phyloP scores from a whole-genome alignment of 2,797 vertebrate genomes.

The Labeo calbasu region DNA sequence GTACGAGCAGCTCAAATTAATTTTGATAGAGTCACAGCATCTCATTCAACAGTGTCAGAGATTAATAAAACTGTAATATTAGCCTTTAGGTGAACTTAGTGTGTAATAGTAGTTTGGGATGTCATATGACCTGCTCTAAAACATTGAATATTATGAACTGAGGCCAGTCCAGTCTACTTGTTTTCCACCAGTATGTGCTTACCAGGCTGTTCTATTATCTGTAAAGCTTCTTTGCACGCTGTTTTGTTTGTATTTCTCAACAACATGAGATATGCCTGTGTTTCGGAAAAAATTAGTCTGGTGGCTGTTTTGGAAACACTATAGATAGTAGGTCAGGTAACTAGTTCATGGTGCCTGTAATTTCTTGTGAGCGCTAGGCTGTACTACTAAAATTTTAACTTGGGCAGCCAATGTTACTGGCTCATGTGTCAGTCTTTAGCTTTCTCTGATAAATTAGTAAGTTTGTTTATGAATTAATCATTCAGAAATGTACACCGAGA shows the following conservation, averaged over 20 bases:
- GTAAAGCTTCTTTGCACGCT: not conserved
- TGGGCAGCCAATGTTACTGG: not conserved
- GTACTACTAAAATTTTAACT: constrained; percentile 23
- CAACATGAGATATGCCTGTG: not conserved
- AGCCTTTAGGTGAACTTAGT: not conserved
- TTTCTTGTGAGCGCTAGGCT: not conserved
- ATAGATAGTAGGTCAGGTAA: constrained; percentile 8
- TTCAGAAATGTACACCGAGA: not conserved
- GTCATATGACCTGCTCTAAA: not conserved
- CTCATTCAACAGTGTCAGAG: not conserved
- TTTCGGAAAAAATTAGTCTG: not conserved
- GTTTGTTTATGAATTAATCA: not conserved
- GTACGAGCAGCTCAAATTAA: not conserved
- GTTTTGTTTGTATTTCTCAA: not conserved
- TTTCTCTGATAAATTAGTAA: constrained; percentile 22
- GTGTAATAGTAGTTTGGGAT: not conserved
- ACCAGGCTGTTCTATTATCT: not conserved
- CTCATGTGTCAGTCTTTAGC: constrained; percentile 11
- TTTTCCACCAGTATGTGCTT: not conserved
- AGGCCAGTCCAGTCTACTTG: not conserved
- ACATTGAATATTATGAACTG: not conserved
- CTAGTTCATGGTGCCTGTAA: constrained; percentile 11
- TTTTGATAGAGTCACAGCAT: not conserved
- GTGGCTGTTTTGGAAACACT: constrained; percentile 28
- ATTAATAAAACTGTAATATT: not conserved